phyloP scores from a whole-genome alignment of 2,113 vertebrate species.

The Laticauda laticaudata region DNA sequence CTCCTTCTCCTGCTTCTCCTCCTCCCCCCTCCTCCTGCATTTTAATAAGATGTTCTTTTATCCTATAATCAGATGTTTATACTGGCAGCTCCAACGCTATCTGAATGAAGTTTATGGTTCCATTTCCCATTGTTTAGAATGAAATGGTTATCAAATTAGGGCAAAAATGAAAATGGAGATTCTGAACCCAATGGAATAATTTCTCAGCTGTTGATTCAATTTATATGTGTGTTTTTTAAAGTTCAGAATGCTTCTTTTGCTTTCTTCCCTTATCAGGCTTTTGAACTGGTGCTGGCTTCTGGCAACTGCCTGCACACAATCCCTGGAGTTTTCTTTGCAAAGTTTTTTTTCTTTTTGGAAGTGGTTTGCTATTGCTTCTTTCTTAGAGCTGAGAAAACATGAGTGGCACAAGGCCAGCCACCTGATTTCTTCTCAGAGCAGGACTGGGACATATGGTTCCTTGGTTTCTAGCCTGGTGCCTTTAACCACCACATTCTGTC shows the following conservation, averaged over 20 bases:
- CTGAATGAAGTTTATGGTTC: slow-evolving; percentile 40
- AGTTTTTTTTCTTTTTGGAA: not conserved
- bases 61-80: slow-evolving; percentile 58
- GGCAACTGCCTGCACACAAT: not conserved
- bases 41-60: slow-evolving; percentile 56
- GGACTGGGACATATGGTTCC: not conserved
- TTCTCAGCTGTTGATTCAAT: slow-evolving; percentile 18
- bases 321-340: not conserved
- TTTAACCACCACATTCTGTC: not conserved
- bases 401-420: not conserved
- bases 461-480: not conserved
- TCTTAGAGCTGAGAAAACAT: not conserved
- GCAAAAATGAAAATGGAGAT: not conserved
- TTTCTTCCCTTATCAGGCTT: not conserved
- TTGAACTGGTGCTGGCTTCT: not conserved
- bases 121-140: slow-evolving; percentile 39
- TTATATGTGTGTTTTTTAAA: not conserved
- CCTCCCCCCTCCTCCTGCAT: not conserved
- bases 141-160: slow-evolving; percentile 2
- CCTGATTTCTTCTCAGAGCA: not conserved
- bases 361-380: not conserved
- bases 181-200: not conserved
- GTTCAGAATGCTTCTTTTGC: not conserved
- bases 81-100: slow-evolving; percentile 45
- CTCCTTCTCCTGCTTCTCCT: not conserved